Conservation (phyloP, 2,113 vertebrate genomes). For the Aptenodytes patagonicus region DNA sequence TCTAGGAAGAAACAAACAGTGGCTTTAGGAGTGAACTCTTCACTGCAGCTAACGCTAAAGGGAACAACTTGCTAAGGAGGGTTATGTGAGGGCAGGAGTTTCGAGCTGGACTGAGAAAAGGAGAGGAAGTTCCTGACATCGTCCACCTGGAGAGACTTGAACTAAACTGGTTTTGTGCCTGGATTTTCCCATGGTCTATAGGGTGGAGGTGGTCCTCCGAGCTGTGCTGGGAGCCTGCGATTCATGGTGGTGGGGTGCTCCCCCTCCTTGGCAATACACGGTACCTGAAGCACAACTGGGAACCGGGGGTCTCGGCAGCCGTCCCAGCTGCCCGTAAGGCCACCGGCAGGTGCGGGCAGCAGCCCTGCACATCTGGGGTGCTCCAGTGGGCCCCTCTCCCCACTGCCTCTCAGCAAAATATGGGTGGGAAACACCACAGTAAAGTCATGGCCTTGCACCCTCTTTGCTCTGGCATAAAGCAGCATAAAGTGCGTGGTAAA, state of each 20-base stretch:
- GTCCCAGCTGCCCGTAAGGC: background rate
- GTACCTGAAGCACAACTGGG: background rate
- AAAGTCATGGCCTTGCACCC: background rate
- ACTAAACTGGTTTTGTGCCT: background rate
- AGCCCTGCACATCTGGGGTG: background rate
- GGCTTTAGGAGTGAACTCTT: background rate
- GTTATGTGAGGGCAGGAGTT: background rate
- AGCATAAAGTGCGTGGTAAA: background rate
- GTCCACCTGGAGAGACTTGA: background rate
- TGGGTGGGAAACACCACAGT: background rate
- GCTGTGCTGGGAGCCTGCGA: background rate
- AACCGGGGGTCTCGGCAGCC: fast-evolving
- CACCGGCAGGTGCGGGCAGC: background rate
- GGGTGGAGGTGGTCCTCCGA: background rate
- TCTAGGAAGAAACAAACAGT: background rate
- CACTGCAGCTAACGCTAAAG: background rate
- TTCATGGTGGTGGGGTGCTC: background rate
- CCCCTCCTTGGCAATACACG: background rate
- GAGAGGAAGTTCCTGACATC: background rate
- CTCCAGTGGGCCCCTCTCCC: background rate
- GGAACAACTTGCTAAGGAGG: background rate
- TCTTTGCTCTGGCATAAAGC: background rate
- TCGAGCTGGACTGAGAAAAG: background rate
- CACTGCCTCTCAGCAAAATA: background rate
- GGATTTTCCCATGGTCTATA: background rate